Evolutionary conservation across 2,113 vertebrate genomes (phyloP).

Genomic region (Hydropotes inermis): DNA sequence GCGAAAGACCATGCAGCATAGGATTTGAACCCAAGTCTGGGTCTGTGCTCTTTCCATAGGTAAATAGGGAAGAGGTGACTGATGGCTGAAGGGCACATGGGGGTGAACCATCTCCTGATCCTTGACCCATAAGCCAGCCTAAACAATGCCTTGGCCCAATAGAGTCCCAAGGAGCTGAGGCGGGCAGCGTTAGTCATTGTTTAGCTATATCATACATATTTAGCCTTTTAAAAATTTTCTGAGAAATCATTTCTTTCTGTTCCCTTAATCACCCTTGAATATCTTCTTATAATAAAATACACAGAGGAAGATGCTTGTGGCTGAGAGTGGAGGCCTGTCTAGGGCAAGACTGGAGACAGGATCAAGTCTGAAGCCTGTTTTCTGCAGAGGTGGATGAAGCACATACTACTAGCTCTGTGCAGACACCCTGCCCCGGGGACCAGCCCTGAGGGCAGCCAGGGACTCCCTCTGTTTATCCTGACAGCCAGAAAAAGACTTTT

Average conservation of each 20-base stretch:
- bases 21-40: not conserved
- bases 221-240: slow-evolving; percentile 68
- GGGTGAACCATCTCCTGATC: not conserved
- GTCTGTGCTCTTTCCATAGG: not conserved
- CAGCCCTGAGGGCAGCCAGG: not conserved
- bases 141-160: slow-evolving; percentile 8
- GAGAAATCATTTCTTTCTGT: slow-evolving; percentile 68
- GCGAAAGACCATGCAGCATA: not conserved
- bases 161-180: not conserved
- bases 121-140: not conserved
- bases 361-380: not conserved
- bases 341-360: not conserved
- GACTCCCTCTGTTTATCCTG: slow-evolving; percentile 23
- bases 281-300: slow-evolving; percentile 39
- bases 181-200: slow-evolving; percentile 48
- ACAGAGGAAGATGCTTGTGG: not conserved
- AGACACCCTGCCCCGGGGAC: not conserved
- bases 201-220: slow-evolving; percentile 42
- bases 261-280: slow-evolving; percentile 70
- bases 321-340: not conserved
- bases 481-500: not conserved
- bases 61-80: not conserved
- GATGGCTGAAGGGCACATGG: not conserved
- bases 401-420: not conserved
- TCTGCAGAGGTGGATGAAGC: not conserved